A percentile compares a stretch with the other conserved stretches of the same genome.
phyloP scores from a whole-genome alignment of 2,113 vertebrate genomes.

The Malurus elegans region DNA sequence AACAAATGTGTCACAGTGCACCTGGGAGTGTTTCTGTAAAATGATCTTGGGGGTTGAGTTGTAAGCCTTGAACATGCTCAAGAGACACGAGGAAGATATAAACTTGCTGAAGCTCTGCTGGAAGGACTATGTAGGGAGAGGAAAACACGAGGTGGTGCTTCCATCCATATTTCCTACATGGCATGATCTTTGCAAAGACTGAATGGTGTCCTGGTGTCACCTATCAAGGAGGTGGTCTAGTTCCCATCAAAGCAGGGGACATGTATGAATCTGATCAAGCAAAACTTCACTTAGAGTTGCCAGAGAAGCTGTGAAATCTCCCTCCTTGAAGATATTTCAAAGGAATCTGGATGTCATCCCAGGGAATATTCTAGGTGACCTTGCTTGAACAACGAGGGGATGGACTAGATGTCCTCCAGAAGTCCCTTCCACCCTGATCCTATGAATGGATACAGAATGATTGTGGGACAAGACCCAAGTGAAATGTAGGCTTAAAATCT shows the following conservation, averaged over 20 bases:
- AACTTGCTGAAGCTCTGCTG: neutral
- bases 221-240: neutral
- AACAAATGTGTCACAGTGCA: neutral
- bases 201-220: neutral
- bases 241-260: neutral
- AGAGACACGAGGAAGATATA: neutral
- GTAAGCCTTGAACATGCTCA: neutral
- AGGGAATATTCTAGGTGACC: neutral
- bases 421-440: neutral
- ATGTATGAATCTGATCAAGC: neutral
- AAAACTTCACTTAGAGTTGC: neutral
- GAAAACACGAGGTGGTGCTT: neutral
- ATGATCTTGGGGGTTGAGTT: neutral
- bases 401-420: neutral
- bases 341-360: neutral
- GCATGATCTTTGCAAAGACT: neutral
- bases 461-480: neutral
- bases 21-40: neutral
- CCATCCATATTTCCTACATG: neutral
- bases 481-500: accelerated
- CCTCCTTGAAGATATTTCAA: neutral
- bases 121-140: neutral
- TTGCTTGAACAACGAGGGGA: neutral
- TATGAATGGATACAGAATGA: neutral
- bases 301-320: neutral